Evolutionary conservation across 2,888 invertebrate genomes (phyloP), one percentile per base, ranked within the genome.

Genomic region (Argynnis bischoffii): DNA sequence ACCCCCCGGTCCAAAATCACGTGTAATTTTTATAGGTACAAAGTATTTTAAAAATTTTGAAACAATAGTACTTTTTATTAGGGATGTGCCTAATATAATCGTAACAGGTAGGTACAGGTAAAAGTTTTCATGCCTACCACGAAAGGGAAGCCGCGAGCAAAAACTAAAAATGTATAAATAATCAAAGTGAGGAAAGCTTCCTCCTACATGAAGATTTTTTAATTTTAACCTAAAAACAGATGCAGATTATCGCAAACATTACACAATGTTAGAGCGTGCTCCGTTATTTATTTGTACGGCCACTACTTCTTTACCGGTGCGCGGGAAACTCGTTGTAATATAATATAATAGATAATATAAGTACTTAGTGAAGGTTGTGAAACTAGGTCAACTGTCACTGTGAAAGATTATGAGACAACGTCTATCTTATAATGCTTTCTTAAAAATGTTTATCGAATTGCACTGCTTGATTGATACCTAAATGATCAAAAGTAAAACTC

Each of bases 381-480:
- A 90, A 87, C 89, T 89, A 82, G 89, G 89, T 77, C n/a, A n/a
- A n/a, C n/a, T n/a, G n/a, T n/a, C 88, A 84, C 84, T 81, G 81
- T 81, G 80, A 81, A 84, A 86, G 75, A 78, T 79, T 77, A 76
- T 75, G 70, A 72, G 75, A 73, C 73, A 72, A 72, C 75, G 74
- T 67, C 64, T 74, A 69, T 63, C 47, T 67, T 61, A 54, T 53
- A 54, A 35, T 63, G 46, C 60, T 63, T 65, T 66, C 60, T 54
- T 55, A 54, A 55, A 55, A 50, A 48, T 57, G 3, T 53, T 65
- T 18, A 47, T 31, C 14, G 14, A 15, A 55, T 47, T 63, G 26
- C n/a, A 63, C 21, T 53, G 13, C 35, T 35, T 14, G 21, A 57
- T 57, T 46, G 18, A 8, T 46, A 57, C 15, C 21, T 11, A 18